Conservation (phyloP, 2,113 vertebrate genomes). For the Silurus glanis region DNA sequence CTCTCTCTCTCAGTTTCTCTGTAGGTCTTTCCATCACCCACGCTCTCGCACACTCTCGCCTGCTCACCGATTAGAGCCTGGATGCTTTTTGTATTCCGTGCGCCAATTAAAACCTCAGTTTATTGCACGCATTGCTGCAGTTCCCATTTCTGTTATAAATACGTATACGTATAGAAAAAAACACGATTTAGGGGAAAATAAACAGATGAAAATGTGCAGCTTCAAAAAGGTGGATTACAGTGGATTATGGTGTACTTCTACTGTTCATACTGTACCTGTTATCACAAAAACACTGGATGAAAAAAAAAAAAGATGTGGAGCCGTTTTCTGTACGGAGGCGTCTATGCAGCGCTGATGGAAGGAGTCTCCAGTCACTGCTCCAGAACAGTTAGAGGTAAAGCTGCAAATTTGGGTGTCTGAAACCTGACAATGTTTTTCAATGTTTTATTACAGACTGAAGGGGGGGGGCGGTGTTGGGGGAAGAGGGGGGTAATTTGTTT, state of each 20-base stretch:
- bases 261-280: too few relatives aligned
- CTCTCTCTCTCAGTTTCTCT: neutral
- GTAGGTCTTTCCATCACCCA: conserved; percentile 5
- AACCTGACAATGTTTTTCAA: too few relatives aligned
- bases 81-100: conserved; percentile 73
- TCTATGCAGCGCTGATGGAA: neutral
- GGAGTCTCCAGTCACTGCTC: neutral
- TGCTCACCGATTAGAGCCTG: conserved; percentile 11
- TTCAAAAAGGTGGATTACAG: neutral
- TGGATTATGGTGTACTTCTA: neutral
- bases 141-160: conserved; percentile 5
- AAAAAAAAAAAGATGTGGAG: too few relatives aligned
- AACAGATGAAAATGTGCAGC: conserved; percentile 43
- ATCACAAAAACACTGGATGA: too few relatives aligned
- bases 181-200: conserved; percentile 28
- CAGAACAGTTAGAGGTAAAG: too few relatives aligned
- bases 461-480: too few relatives aligned
- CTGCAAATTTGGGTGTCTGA: too few relatives aligned
- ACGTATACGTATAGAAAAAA: conserved; percentile 55
- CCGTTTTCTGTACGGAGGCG: too few relatives aligned
- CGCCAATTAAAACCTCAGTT: conserved; percentile 76
- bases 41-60: neutral
- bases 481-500: too few relatives aligned
- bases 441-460: too few relatives aligned
- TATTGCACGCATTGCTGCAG: conserved; percentile 3